Conservation (phyloP, 2,888 invertebrate genomes). For the Poecilus cupreus region DNA sequence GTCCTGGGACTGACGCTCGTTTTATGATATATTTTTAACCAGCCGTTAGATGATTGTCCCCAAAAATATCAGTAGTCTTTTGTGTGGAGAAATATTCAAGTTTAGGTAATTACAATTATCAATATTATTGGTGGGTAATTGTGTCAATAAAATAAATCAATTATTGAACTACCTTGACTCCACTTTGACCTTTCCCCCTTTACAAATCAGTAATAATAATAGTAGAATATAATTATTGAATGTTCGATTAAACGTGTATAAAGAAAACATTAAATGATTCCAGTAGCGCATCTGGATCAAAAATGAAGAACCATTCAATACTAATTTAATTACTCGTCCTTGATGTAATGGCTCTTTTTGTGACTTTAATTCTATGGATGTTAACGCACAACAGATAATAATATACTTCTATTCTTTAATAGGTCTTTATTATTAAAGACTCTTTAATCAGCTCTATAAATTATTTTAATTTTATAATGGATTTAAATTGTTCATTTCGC, state of each 20-base stretch:
- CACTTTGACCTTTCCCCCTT: neutral
- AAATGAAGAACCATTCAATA: neutral
- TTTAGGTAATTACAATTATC: too few species aligned
- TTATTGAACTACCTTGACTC: neutral
- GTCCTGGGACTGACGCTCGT: too few species aligned
- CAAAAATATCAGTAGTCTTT: too few species aligned
- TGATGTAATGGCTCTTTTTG: neutral
- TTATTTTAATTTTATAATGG: conserved; percentile 33
- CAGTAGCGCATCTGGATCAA: conserved; percentile 8
- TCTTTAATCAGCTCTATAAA: neutral
- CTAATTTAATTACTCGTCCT: neutral
- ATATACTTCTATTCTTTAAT: neutral
- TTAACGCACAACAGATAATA: neutral
- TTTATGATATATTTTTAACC: too few species aligned
- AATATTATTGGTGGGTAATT: neutral
- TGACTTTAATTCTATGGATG: neutral
- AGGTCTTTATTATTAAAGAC: conserved; percentile 6
- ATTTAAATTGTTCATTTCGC: conserved; percentile 7
- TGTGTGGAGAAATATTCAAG: too few species aligned
- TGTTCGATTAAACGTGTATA: neutral
- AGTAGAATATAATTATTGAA: neutral
- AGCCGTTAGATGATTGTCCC: too few species aligned
- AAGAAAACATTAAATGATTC: neutral
- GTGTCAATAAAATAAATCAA: conserved; percentile 25
- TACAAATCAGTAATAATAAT: neutral